phyloP scores from a whole-genome alignment of 92 coral and sea anemone genomes.

The Virgularia gustaviana region DNA sequence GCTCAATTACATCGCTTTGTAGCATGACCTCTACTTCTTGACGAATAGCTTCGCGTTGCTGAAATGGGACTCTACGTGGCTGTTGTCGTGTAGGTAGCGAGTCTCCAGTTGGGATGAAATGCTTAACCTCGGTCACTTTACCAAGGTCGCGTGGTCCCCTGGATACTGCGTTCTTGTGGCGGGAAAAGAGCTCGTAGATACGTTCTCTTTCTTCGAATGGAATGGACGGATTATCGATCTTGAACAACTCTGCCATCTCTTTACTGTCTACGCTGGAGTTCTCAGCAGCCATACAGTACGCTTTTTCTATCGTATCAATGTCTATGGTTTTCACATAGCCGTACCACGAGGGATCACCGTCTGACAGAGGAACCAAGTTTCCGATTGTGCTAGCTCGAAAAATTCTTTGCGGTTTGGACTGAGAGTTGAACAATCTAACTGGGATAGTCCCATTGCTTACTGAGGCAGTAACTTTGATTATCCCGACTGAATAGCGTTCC shows the following conservation, averaged over 20 bases:
- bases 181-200: constrained; percentile 1
- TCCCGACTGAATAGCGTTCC: constrained; percentile 34
- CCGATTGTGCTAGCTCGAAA: constrained; percentile 36
- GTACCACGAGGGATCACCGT: neutral
- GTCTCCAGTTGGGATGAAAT: neutral
- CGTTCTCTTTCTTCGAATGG: neutral
- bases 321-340: neutral
- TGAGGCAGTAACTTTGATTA: constrained; percentile 13
- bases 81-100: neutral
- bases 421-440: constrained; percentile 28
- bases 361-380: constrained; percentile 5
- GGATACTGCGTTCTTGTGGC: neutral
- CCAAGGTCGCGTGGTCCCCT: neutral
- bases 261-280: neutral
- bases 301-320: neutral
- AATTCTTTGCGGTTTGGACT: constrained; percentile 33
- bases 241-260: neutral
- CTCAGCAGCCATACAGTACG: neutral
- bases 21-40: neutral
- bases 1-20: neutral
- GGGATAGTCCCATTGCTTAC: constrained; percentile 28
- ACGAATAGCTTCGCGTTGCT: neutral
- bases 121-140: neutral
- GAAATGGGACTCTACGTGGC: neutral
- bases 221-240: neutral